Evolutionary conservation across 1,140 invertebrate genomes (phyloP).

Genomic region (Drosophila bipectinata): DNA sequence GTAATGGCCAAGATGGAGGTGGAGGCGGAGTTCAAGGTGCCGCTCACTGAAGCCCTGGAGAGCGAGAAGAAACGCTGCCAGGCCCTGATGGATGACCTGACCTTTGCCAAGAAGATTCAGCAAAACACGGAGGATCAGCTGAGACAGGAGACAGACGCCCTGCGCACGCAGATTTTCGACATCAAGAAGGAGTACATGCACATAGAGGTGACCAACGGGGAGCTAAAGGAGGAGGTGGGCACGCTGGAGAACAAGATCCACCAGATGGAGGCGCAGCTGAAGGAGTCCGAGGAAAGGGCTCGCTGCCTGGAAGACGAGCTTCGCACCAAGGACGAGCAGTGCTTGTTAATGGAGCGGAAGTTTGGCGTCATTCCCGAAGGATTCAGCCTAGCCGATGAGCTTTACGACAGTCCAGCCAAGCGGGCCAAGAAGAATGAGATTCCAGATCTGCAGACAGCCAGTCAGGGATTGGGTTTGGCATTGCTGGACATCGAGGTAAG

Average conservation of each 20-base stretch:
- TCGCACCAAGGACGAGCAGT: conserved; percentile 71
- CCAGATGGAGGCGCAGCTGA: conserved; percentile 50
- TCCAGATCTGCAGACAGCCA: conserved; percentile 57
- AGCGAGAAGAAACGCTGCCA: conserved; percentile 63
- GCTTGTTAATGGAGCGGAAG: conserved; percentile 58
- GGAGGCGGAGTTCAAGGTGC: conserved; percentile 53
- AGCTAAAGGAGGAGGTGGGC: conserved; percentile 86
- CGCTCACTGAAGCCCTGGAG: conserved; percentile 66
- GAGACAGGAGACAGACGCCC: conserved; percentile 84
- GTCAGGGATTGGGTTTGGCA: conserved; percentile 62
- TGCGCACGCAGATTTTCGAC: conserved; percentile 85
- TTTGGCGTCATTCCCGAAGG: conserved; percentile 63
- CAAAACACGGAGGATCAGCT: conserved; percentile 84
- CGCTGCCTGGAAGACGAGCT: conserved; percentile 74
- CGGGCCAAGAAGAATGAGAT: conserved; percentile 63
- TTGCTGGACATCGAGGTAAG: conserved; percentile 66
- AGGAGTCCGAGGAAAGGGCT: conserved; percentile 58
- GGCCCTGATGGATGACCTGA: conserved; percentile 69
- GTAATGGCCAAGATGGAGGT: conserved; percentile 63
- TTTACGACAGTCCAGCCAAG: conserved; percentile 72
- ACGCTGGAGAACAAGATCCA: conserved; percentile 75
- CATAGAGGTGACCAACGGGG: conserved; percentile 86
- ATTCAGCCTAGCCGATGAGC: conserved; percentile 73
- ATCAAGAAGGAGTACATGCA: conserved; percentile 85
- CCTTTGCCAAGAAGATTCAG: conserved; percentile 77